These are phyloP conservation scores for Andrena bucephala DNA, from an alignment of 2,888 invertebrate species.

Conservation along the genomic window DNA sequence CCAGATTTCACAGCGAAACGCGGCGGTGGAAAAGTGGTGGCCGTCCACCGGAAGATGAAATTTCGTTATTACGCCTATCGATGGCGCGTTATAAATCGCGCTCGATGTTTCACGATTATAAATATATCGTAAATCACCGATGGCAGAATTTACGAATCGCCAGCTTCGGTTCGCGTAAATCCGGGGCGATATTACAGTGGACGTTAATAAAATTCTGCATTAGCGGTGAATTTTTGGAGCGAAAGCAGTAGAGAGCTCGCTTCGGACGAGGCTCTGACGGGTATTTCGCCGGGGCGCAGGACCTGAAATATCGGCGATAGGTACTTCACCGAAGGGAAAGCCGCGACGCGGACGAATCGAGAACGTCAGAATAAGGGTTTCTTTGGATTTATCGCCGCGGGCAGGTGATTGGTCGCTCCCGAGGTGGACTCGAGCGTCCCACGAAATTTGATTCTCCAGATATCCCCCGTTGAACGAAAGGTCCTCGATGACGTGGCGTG, in stretches of 20 bases:
- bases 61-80: conserved; percentile 53
- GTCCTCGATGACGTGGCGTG: conserved; percentile 46
- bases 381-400: conserved; percentile 52
- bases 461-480: conserved; percentile 56
- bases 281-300: conserved; percentile 40
- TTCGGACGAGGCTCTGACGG: neutral
- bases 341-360: conserved; percentile 39
- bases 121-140: conserved; percentile 49
- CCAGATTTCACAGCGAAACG: conserved; percentile 47
- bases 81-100: conserved; percentile 40
- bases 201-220: neutral
- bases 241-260: no score
- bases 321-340: neutral
- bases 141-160: conserved; percentile 30
- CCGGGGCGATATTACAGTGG: neutral
- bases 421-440: conserved; percentile 14
- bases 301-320: conserved; percentile 24
- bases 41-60: conserved; percentile 39
- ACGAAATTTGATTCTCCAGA: conserved; percentile 68
- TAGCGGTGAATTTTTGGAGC: neutral
- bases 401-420: conserved; percentile 52
- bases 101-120: conserved; percentile 45
- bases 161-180: conserved; percentile 12
- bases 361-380: conserved; percentile 47
- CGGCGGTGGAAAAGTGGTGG: conserved; percentile 50